Percentiles rank a stretch among this genome's conserved stretches.
These are phyloP conservation scores for Gymnosoma rotundatum DNA, from an alignment of 2,888 invertebrate genomes.

Conservation along the genomic window DNA sequence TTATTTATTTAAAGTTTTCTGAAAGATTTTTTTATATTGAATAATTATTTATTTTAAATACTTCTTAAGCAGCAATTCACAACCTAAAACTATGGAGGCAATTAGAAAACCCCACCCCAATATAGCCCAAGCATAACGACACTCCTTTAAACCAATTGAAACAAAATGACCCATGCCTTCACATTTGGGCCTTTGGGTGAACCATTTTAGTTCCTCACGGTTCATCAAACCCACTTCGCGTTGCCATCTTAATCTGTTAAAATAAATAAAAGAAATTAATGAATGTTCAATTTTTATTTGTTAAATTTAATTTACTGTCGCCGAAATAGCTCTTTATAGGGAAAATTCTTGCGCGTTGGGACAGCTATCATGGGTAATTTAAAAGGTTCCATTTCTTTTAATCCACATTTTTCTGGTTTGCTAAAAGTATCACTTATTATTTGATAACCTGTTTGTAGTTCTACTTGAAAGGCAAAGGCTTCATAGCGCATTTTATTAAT, in stretches of 20 bases:
- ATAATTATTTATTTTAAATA: constrained; percentile 21
- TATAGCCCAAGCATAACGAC: constrained; percentile 83
- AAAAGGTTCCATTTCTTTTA: constrained; percentile 85
- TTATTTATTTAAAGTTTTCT: no score
- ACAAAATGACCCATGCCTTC: constrained; percentile 83
- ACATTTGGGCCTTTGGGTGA: constrained; percentile 84
- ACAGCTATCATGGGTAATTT: constrained; percentile 84
- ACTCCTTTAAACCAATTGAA: constrained; percentile 84
- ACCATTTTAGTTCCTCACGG: constrained; percentile 84
- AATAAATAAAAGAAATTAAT: neutral
- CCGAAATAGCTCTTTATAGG: constrained; percentile 84
- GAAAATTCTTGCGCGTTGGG: constrained; percentile 84
- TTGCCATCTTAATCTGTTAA: constrained; percentile 84
- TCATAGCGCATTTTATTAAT: constrained; percentile 84
- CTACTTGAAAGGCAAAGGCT: constrained; percentile 85
- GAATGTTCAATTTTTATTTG: neutral
- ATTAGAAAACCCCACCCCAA: constrained; percentile 77
- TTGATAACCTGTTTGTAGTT: constrained; percentile 85
- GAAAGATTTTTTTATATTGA: neutral
- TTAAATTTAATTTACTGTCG: constrained; percentile 75
- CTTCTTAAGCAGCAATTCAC: constrained; percentile 72
- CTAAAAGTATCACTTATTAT: constrained; percentile 85
- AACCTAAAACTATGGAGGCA: constrained; percentile 73
- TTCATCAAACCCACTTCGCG: constrained; percentile 84
- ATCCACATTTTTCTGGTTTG: constrained; percentile 86